Base-by-base conservation (phyloP, 35 echinoderm and acorn worm genomes). In the Apostichopus japonicus region DNA sequence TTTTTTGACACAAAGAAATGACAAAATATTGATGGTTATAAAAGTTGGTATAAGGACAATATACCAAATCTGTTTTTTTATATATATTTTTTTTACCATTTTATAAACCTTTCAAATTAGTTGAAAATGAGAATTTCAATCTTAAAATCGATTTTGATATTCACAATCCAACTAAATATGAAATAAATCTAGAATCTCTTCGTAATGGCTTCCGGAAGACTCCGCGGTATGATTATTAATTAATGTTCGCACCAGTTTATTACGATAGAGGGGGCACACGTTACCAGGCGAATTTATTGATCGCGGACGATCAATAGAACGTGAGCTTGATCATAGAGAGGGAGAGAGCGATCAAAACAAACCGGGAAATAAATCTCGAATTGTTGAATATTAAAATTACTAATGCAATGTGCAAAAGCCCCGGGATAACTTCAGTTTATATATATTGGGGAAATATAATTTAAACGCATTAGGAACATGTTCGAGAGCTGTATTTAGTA, bases 141-240 rank as follows among this genome's bases (percentile, higher is more conserved):
- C 6, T 75, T 75, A 19, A 21, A 4, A 75, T 75, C 71, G 71
- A 75, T 75, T 75, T 21, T 75, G 22, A 75, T 75, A 75, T 75
- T n/a, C 71, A 75, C 71, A 75, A 75, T 75, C 71, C n/a, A 75
- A 75, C 15, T 75, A 75, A 75, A 75, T 75, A 75, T 19, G 71
- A 75, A 75, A 75, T 75, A 75, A 75, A 75, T 75, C 71, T 75
- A 75, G 71, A n/a, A 75, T 75, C 33, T 23, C 71, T 23, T 23
- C 6, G 71, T 57, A 84, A 84, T 84, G 81, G 81, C 81, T 84
- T 84, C 81, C 81, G 81, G 81, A 84, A 19, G 54, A 51, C 9
- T 58, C 81, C 56, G 19, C 81, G 54, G 22, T 58, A 23, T 84
- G 81, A 84, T 84, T 84, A 84, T 84, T 58, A 84, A 84, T 84